Evolutionary conservation across 92 coral and sea anemone genomes (phyloP), one percentile per base, ranked within the genome.

Genomic region (Heteractis magnifica): DNA sequence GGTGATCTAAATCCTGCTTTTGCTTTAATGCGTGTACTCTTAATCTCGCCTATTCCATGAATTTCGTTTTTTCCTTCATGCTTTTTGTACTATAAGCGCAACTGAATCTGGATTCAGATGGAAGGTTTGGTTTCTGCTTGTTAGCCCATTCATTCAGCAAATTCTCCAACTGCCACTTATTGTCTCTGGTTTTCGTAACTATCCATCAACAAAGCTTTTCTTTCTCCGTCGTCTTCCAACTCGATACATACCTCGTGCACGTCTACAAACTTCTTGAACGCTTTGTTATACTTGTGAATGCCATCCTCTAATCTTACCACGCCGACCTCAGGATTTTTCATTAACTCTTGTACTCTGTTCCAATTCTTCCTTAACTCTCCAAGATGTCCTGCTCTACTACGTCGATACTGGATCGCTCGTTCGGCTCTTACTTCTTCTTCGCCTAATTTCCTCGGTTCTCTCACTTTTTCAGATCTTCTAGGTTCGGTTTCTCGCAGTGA

Each of bases 201-300:
- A 78, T 91, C 92, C 81, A 81, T 72, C 87, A 82, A 80, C n/a
- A 90, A 78, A 15, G 62, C 79, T 84, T 48, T 86, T 79, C 65
- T 87, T 83, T 87, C 89, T 90, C 77, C 91, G 58, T 90, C 89
- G 52, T 56, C 84, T 83, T 86, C 93, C 77, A 72, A 81, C 79
- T 53, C 62, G 84, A 92, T 81, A 53, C 88, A 90, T 75, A 73
- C 84, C 56, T 92, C 93, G 82, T 92, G 95, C 18, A 82, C 81
- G 48, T 78, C 88, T 14, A 26, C 60, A 34, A 78, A 56, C 49
- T 78, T 78, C 44, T 18, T 53, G 52, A 81, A 86, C 20, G 82
- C 49, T 34, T 56, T 51, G 41, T 78, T 78, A 20, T 78, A 78
- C 71, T 34, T 21, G 20, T 16, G 4, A 10, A 51, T 16, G 10